phyloP scores from a whole-genome alignment of 2,113 vertebrate genomes.

The Sitta europaea region DNA sequence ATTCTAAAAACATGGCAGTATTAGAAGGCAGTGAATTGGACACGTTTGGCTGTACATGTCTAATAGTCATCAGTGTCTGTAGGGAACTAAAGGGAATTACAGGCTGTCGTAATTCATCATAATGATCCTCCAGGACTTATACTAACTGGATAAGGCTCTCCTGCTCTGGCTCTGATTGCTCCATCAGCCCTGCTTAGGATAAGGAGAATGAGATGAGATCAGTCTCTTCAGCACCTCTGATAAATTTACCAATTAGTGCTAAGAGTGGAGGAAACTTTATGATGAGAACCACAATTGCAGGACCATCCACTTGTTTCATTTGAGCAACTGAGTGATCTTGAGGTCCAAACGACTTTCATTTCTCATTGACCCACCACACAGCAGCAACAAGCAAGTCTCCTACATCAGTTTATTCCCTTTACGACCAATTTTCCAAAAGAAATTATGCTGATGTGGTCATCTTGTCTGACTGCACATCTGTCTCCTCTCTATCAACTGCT shows the following conservation, averaged over 20 bases:
- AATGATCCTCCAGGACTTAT: not conserved
- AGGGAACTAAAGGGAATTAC: not conserved
- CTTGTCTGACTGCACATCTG: not conserved
- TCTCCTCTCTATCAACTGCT: not conserved
- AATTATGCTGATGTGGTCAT: not conserved
- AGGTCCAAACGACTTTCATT: not conserved
- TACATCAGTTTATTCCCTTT: not conserved
- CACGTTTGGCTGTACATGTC: not conserved
- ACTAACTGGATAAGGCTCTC: conserved; percentile 7
- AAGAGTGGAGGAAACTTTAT: not conserved
- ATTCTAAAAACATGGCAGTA: not conserved
- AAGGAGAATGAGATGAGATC: not conserved
- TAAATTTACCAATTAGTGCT: not conserved
- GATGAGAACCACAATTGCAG: not conserved
- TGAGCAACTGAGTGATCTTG: not conserved
- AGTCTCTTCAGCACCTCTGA: not conserved
- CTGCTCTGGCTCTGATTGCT: not conserved
- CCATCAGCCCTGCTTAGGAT: not conserved
- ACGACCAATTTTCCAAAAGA: not conserved
- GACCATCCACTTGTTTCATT: not conserved
- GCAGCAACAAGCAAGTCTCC: not conserved
- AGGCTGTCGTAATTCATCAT: not conserved
- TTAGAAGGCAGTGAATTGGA: not conserved
- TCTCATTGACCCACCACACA: rapidly evolving
- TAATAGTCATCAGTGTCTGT: not conserved